Conservation (phyloP, 1,140 invertebrate genomes). For the Lordiphosa stackelbergi region DNA sequence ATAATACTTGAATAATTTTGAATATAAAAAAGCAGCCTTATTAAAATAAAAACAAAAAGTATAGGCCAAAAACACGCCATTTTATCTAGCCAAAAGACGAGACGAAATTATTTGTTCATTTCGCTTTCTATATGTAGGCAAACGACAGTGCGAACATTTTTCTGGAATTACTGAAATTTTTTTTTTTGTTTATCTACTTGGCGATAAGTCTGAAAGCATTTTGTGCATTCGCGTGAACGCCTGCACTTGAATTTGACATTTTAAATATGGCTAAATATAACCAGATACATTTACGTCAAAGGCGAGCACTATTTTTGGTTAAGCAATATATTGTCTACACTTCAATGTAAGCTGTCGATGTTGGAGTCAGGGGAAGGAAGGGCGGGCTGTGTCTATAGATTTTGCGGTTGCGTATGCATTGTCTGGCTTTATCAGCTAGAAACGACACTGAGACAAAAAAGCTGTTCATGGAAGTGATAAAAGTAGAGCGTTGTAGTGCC, state of each 20-base stretch:
- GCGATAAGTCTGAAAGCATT: conserved; percentile 21
- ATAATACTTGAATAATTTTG: conserved; percentile 18
- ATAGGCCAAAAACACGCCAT: conserved; percentile 43
- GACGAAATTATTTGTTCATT: conserved; percentile 39
- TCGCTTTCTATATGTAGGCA: conserved; percentile 33
- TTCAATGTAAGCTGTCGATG: conserved; percentile 47
- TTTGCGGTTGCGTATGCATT: conserved; percentile 42
- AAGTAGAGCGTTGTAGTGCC: no score
- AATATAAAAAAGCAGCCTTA: conserved; percentile 30
- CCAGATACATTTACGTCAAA: conserved; percentile 29
- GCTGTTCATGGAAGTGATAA: no score
- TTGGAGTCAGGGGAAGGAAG: conserved; percentile 37
- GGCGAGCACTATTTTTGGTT: conserved; percentile 50
- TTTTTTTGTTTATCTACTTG: not conserved
- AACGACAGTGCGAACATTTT: conserved; percentile 26
- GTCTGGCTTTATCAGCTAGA: conserved; percentile 24
- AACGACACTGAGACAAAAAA: conserved; percentile 33
- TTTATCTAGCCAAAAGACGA: conserved; percentile 25
- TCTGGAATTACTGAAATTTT: conserved; percentile 10
- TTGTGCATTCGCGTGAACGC: conserved; percentile 3
- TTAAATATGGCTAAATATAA: conserved; percentile 51
- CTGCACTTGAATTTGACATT: conserved; percentile 62
- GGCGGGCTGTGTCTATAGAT: conserved; percentile 5
- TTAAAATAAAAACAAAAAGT: conserved; percentile 5
- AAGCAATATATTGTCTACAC: conserved; percentile 17